These are phyloP conservation scores for Ephydatia muelleri DNA, from an alignment of 37 sponge, comb jelly and placozoan genomes.

Conservation along the genomic window DNA sequence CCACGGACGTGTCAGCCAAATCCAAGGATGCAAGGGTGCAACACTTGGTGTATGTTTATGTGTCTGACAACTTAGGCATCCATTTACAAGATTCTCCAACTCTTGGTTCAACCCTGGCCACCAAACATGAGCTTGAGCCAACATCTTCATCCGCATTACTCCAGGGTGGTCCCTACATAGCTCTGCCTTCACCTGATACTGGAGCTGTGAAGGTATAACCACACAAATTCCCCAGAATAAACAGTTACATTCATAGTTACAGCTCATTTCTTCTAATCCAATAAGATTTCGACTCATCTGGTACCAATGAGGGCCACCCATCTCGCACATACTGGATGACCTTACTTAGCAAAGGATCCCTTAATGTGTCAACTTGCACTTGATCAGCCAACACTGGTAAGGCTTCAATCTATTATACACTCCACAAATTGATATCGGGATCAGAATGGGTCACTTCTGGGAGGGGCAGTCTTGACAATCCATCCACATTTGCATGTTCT, in stretches of 20 bases:
- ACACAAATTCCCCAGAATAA: slow-evolving; percentile 52
- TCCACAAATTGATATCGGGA: slow-evolving; percentile 18
- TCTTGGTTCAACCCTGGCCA: slow-evolving; percentile 33
- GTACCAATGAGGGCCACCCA: slow-evolving; percentile 35
- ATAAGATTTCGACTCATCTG: slow-evolving; percentile 8
- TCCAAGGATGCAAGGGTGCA: neutral
- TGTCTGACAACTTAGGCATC: neutral
- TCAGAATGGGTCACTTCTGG: slow-evolving; percentile 2
- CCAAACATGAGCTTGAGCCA: slow-evolving; percentile 56
- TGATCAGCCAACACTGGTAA: slow-evolving; percentile 12
- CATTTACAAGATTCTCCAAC: neutral
- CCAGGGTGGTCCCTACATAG: slow-evolving; percentile 50
- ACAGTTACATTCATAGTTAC: slow-evolving; percentile 21
- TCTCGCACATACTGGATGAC: slow-evolving; percentile 25
- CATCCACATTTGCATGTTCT: slow-evolving; percentile 63
- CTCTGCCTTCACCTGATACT: slow-evolving; percentile 8
- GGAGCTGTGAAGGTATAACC: slow-evolving; percentile 21
- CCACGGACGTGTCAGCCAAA: slow-evolving; percentile 5
- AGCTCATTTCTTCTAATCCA: slow-evolving; percentile 21
- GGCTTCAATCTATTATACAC: slow-evolving; percentile 6
- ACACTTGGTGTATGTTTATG: neutral
- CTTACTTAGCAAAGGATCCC: slow-evolving; percentile 28
- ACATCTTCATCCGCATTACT: slow-evolving; percentile 42
- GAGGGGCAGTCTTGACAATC: slow-evolving; percentile 63
- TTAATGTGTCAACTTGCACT: slow-evolving; percentile 19